phyloP scores from a whole-genome alignment of 1,140 invertebrate species.

The Xylocopa sonorina region DNA sequence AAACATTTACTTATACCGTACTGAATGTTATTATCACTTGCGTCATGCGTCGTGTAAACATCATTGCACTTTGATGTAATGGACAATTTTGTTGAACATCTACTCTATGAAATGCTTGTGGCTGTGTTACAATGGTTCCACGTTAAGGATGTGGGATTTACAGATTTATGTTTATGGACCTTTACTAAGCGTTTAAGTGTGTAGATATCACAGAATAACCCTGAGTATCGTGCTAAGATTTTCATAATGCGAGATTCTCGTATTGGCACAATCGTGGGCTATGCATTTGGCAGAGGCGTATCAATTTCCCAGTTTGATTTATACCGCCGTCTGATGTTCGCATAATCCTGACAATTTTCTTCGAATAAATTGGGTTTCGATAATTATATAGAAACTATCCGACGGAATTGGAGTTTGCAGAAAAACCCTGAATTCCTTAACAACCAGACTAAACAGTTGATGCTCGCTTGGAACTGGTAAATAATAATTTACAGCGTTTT shows the following conservation, averaged over 20 bases:
- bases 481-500: slow-evolving; percentile 2
- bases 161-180: background rate
- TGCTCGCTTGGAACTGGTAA: background rate
- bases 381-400: slow-evolving; percentile 14
- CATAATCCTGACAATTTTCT: slow-evolving; percentile 13
- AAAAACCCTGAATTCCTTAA: background rate
- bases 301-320: slow-evolving; percentile 40
- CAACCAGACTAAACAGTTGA: background rate
- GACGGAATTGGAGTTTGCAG: background rate
- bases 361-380: slow-evolving; percentile 20
- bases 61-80: background rate
- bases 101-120: background rate
- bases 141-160: background rate
- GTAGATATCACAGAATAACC: background rate
- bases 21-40: background rate
- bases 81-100: background rate
- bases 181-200: background rate
- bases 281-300: slow-evolving; percentile 36
- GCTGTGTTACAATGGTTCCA: no score
- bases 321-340: slow-evolving; percentile 21
- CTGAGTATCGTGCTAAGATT: background rate
- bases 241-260: slow-evolving; percentile 13
- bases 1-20: slow-evolving; percentile 34
- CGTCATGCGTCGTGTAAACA: background rate
- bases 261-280: slow-evolving; percentile 27